Conservation (phyloP, 1,140 invertebrate genomes). For the Parasteatoda tepidariorum region DNA sequence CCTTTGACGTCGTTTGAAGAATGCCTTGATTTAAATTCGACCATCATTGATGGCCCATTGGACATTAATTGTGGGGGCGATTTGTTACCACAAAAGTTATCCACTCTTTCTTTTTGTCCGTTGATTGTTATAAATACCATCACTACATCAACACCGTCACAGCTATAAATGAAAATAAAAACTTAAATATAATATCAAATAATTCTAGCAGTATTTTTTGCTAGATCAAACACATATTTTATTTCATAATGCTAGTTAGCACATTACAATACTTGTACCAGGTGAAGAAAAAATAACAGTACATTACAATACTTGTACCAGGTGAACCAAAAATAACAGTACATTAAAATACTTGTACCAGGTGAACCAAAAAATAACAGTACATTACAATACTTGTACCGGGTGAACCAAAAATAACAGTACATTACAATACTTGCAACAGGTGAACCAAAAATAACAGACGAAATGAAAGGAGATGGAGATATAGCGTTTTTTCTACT, state of each 20-base stretch:
- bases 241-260: too few species aligned
- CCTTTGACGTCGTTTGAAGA: conserved; percentile 79
- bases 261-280: too few species aligned
- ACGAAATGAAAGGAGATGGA: too few species aligned
- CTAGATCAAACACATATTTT: not conserved
- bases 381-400: too few species aligned
- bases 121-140: conserved; percentile 83
- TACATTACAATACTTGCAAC: too few species aligned
- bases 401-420: too few species aligned
- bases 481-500: too few species aligned
- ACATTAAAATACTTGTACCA: too few species aligned
- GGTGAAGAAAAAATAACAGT: not conserved
- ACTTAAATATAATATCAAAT: not conserved
- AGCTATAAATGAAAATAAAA: conserved; percentile 73
- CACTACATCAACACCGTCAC: conserved; percentile 80
- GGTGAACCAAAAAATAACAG: too few species aligned
- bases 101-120: conserved; percentile 82
- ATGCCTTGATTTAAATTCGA: conserved; percentile 81
- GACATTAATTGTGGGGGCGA: conserved; percentile 89
- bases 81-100: conserved; percentile 83
- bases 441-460: too few species aligned
- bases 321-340: too few species aligned
- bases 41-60: conserved; percentile 81
- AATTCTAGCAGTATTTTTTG: not conserved
- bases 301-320: not conserved